Percentiles rank a stretch among this genome's conserved stretches.
Conservation (phyloP, 1,140 invertebrate genomes). For the Trinorchestia longiramus region DNA sequence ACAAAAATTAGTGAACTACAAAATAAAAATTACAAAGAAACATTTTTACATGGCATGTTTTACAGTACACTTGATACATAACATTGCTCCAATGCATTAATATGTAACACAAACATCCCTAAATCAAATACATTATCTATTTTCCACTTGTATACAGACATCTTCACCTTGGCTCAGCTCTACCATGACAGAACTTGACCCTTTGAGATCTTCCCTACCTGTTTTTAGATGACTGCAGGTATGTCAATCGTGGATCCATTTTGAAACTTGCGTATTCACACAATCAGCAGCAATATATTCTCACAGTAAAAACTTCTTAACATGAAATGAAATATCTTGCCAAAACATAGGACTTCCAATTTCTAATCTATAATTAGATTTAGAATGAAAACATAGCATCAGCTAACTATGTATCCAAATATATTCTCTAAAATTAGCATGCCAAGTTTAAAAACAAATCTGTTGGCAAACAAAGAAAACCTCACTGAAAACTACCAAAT, state of each 20-base stretch:
- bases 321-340: too few species aligned
- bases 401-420: too few species aligned
- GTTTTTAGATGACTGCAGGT: conserved; percentile 51
- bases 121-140: background rate
- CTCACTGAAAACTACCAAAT: too few species aligned
- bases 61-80: background rate
- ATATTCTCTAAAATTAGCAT: too few species aligned
- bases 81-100: background rate
- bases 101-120: background rate
- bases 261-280: background rate
- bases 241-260: conserved; percentile 29
- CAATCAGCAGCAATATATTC: background rate
- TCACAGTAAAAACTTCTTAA: background rate
- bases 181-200: too few species aligned
- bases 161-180: background rate
- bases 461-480: too few species aligned
- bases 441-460: too few species aligned
- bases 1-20: background rate
- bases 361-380: too few species aligned
- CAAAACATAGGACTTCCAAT: too few species aligned
- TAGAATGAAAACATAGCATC: too few species aligned
- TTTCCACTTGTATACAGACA: background rate
- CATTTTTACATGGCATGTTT: background rate
- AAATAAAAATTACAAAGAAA: background rate
- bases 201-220: conserved; percentile 7